Conservation (phyloP, 92 coral and sea anemone species). For the Epizoanthus rinbou region DNA sequence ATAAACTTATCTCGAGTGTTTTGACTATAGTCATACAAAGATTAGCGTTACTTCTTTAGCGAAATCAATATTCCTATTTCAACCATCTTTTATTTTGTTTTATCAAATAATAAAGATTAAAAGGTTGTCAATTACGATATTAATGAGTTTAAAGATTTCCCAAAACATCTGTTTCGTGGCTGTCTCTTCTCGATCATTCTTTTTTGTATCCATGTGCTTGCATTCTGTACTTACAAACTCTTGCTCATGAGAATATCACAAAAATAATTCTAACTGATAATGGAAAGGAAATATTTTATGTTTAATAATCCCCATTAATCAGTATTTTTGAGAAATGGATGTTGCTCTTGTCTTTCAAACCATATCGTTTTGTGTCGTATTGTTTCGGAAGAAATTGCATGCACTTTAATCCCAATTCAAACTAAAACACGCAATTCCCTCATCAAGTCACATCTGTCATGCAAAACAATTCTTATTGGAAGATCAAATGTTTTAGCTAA, state of each 20-base stretch:
- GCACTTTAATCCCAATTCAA: neutral
- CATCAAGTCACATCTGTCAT: neutral
- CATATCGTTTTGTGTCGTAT: neutral
- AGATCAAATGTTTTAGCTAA: neutral
- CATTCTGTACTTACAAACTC: slow-evolving; percentile 4
- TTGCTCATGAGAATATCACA: neutral
- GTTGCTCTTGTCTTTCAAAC: neutral
- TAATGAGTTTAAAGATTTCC: neutral
- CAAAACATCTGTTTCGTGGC: slow-evolving; percentile 23
- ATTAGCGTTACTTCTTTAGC: neutral
- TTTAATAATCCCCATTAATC: neutral
- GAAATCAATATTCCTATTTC: slow-evolving; percentile 3
- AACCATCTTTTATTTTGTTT: neutral
- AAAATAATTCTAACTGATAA: neutral
- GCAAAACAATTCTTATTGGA: neutral
- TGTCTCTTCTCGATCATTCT: neutral
- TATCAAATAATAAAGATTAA: neutral
- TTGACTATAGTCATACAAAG: neutral
- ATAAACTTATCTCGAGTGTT: neutral
- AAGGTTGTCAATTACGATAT: neutral
- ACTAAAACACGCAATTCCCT: neutral
- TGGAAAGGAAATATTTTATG: neutral
- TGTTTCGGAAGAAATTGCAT: neutral
- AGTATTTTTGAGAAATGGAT: neutral
- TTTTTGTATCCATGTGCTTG: slow-evolving; percentile 22